These are phyloP conservation scores for Acheta domesticus DNA, from an alignment of 2,888 invertebrate species.

Conservation along the genomic window DNA sequence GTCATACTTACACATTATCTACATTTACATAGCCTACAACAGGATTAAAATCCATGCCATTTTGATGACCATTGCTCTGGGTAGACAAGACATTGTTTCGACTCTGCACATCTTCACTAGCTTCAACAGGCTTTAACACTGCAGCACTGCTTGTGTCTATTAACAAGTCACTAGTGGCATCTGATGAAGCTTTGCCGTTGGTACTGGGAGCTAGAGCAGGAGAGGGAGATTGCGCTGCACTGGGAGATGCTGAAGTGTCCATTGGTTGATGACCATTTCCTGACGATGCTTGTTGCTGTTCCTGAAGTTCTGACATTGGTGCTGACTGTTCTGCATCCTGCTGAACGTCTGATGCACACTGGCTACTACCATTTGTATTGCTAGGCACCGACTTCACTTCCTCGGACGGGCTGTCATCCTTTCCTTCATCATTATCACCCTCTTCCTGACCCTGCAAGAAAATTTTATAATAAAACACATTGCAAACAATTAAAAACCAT, in stretches of 20 bases:
- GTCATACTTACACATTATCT: constrained; percentile 39
- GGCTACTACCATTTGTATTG: not conserved
- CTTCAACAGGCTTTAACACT: constrained; percentile 34
- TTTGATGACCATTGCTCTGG: constrained; percentile 38
- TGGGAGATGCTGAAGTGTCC: constrained; percentile 23
- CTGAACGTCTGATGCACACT: not conserved
- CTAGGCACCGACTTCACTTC: constrained; percentile 28
- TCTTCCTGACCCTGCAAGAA: constrained; percentile 25
- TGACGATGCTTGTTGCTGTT: not conserved
- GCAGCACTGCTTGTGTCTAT: constrained; percentile 35
- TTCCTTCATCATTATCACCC: constrained; percentile 33
- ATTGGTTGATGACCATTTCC: constrained; percentile 26
- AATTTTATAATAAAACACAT: not conserved
- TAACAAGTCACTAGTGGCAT: constrained; percentile 34
- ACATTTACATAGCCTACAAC: constrained; percentile 39
- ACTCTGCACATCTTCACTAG: constrained; percentile 32
- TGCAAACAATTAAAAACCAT: too few species aligned
- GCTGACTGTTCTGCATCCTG: not conserved
- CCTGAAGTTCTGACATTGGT: not conserved
- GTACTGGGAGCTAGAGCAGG: not conserved
- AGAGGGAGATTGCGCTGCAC: constrained; percentile 4
- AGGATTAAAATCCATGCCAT: constrained; percentile 36
- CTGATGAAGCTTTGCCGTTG: constrained; percentile 25
- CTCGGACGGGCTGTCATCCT: constrained; percentile 35
- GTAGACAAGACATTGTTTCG: constrained; percentile 21